These are phyloP conservation scores for Numida meleagris DNA, from an alignment of 2,113 vertebrate species.

Conservation along the genomic window DNA sequence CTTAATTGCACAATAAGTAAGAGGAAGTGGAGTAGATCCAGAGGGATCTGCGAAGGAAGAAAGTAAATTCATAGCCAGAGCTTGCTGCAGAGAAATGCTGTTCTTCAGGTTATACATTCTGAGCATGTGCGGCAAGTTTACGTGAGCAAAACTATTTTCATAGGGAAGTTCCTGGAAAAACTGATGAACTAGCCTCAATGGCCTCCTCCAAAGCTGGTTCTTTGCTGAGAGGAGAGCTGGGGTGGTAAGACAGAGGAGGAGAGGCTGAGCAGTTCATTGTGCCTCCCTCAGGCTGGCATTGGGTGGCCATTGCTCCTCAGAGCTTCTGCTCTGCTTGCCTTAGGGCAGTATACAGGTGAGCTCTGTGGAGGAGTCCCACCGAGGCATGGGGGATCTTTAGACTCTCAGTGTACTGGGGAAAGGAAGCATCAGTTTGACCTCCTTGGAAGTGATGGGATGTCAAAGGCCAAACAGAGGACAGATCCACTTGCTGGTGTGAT, in stretches of 20 bases:
- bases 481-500: neutral
- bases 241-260: neutral
- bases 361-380: neutral
- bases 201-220: neutral
- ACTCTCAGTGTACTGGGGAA: neutral
- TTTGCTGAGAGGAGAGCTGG: neutral
- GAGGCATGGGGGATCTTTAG: neutral
- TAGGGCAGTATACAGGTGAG: neutral
- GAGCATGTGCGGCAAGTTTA: neutral
- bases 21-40: constrained; percentile 20
- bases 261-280: neutral
- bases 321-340: neutral
- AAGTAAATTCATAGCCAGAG: neutral
- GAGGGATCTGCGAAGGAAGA: neutral
- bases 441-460: neutral
- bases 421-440: neutral
- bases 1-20: constrained; percentile 12
- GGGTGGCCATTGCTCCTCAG: accelerated
- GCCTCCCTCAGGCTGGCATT: accelerated
- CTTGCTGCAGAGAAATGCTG: neutral
- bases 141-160: neutral
- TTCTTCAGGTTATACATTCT: neutral
- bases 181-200: neutral
- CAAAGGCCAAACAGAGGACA: neutral
- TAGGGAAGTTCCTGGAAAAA: neutral